Evolutionary conservation across 2,113 vertebrate genomes (phyloP).

Genomic region (Sminthopsis crassicaudata): DNA sequence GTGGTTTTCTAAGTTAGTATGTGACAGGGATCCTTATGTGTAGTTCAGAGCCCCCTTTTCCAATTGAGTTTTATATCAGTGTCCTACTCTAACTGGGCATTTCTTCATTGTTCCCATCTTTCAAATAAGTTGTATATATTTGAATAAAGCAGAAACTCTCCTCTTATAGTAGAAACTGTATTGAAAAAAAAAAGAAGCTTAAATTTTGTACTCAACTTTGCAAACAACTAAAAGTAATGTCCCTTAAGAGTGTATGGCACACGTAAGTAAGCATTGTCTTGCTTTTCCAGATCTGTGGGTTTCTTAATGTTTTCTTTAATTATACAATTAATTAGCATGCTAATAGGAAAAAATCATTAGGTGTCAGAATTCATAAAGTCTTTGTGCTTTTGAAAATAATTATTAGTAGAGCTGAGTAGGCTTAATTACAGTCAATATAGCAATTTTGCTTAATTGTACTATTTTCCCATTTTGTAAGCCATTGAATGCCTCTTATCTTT

Average conservation of each 20-base stretch:
- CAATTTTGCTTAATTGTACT: background rate
- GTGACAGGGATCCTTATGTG: background rate
- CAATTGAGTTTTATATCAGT: background rate
- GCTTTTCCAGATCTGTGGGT: constrained; percentile 34
- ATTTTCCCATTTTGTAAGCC: background rate
- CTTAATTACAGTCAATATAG: constrained; percentile 44
- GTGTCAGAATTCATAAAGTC: constrained; percentile 33
- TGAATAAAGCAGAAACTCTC: background rate
- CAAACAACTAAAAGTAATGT: background rate
- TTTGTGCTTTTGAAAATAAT: constrained; percentile 26
- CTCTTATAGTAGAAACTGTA: background rate
- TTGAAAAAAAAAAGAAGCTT: background rate
- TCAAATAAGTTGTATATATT: background rate
- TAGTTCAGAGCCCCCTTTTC: background rate
- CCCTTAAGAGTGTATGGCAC: background rate
- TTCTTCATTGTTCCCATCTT: background rate
- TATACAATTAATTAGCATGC: constrained; percentile 53
- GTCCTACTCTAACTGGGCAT: background rate
- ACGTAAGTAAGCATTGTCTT: constrained; percentile 53
- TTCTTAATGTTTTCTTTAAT: constrained; percentile 45
- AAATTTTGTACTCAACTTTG: background rate
- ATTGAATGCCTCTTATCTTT: constrained; percentile 20
- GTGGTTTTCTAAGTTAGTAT: background rate
- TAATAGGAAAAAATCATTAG: constrained; percentile 57
- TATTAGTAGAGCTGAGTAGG: constrained; percentile 38